These are phyloP conservation scores for Acanthosoma haemorrhoidale DNA, from an alignment of 2,888 invertebrate species.

Conservation along the genomic window DNA sequence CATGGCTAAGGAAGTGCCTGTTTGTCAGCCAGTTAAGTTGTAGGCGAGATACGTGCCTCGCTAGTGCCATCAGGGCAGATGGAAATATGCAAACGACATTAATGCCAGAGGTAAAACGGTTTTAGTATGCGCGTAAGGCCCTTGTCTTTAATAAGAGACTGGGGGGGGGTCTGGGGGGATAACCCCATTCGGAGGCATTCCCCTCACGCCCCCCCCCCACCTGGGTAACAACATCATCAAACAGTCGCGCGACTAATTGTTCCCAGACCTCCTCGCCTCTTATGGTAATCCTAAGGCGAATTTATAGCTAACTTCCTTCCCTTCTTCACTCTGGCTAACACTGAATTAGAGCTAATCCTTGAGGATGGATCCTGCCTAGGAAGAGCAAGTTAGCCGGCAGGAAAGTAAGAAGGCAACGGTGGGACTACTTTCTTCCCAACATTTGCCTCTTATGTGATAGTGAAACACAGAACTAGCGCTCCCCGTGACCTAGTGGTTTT, in stretches of 20 bases:
- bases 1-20: neutral
- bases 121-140: slow-evolving; percentile 28
- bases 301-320: slow-evolving; percentile 24
- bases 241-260: slow-evolving; percentile 6
- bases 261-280: slow-evolving; percentile 20
- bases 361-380: neutral
- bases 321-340: slow-evolving; percentile 11
- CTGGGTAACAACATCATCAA: slow-evolving; percentile 23
- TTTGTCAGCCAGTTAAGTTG: neutral
- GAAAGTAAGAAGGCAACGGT: too few relatives aligned
- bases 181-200: slow-evolving; percentile 21
- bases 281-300: slow-evolving; percentile 25
- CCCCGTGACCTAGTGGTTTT: too few relatives aligned
- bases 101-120: slow-evolving; percentile 22
- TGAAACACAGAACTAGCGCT: too few relatives aligned
- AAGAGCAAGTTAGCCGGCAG: neutral
- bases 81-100: slow-evolving; percentile 30
- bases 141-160: slow-evolving; percentile 20
- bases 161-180: too few relatives aligned
- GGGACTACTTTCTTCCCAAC: too few relatives aligned
- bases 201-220: slow-evolving; percentile 9
- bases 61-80: neutral
- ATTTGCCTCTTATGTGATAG: too few relatives aligned
- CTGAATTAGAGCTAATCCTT: neutral
- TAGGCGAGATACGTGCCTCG: slow-evolving; percentile 1